Evolutionary conservation across 1,140 invertebrate genomes (phyloP).

Genomic region (Lepidurus arcticus): DNA sequence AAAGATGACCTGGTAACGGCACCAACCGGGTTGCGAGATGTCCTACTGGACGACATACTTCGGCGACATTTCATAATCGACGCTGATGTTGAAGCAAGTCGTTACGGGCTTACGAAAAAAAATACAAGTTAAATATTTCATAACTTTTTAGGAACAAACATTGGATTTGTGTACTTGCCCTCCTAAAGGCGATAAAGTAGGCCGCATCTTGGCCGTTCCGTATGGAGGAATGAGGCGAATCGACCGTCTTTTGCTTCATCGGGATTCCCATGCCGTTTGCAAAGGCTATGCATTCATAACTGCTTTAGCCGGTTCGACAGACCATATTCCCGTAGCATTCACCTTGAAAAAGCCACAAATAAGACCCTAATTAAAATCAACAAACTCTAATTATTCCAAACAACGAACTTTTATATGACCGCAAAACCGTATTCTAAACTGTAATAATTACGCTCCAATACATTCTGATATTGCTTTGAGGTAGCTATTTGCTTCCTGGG

Average conservation of each 20-base stretch:
- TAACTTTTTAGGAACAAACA: constrained; percentile 33
- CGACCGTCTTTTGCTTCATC: constrained; percentile 36
- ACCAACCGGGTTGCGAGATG: constrained; percentile 35
- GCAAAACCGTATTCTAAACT: neutral
- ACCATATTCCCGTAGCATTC: constrained; percentile 38
- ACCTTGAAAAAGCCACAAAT: constrained; percentile 28
- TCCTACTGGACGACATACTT: constrained; percentile 35
- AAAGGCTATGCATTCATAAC: constrained; percentile 36
- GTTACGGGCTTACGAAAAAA: neutral
- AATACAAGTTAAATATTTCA: neutral
- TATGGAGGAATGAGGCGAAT: constrained; percentile 37
- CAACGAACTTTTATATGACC: neutral
- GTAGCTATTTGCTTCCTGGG: neutral
- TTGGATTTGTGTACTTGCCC: constrained; percentile 25
- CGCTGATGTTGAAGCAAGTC: constrained; percentile 38
- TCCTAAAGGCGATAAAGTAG: constrained; percentile 32
- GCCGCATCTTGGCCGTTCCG: constrained; percentile 29
- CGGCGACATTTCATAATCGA: constrained; percentile 38
- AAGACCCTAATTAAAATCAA: neutral
- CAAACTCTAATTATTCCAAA: neutral
- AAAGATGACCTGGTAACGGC: constrained; percentile 30
- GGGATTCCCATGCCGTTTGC: constrained; percentile 33
- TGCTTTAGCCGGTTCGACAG: constrained; percentile 36
- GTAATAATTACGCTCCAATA: neutral
- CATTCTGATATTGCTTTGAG: neutral